A percentile compares a stretch with the other conserved stretches of the same genome.
Evolutionary conservation across 2,888 invertebrate species (phyloP).

Genomic region (Homarus gammarus): DNA sequence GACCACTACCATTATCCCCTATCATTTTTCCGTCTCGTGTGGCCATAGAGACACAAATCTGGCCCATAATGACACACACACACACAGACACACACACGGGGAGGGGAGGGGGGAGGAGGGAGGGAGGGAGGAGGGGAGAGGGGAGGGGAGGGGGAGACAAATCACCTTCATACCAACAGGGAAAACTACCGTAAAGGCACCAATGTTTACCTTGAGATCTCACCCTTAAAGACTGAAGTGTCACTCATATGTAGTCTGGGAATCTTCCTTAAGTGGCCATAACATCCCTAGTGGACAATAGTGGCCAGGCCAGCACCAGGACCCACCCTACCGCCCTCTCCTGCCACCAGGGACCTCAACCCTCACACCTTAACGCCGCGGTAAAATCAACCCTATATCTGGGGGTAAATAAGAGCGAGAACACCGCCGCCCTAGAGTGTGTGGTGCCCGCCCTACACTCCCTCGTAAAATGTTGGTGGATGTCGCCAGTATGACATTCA

Average conservation of each 20-base stretch:
- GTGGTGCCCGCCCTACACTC: background rate
- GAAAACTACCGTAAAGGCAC: background rate
- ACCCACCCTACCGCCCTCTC: background rate
- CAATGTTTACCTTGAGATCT: constrained; percentile 33
- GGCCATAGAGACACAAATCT: constrained; percentile 16
- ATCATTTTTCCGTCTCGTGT: constrained; percentile 26
- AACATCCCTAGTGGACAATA: constrained; percentile 55
- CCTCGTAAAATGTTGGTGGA: constrained; percentile 37
- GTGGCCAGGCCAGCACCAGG: constrained; percentile 29
- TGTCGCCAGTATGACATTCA: constrained; percentile 63
- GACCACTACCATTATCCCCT: constrained; percentile 10
- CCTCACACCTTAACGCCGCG: background rate
- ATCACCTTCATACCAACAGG: background rate
- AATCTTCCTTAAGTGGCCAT: constrained; percentile 62
- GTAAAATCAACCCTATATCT: background rate
- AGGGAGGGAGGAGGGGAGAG: background rate
- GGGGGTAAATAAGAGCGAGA: background rate
- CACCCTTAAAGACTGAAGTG: constrained; percentile 58
- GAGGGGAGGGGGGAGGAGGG: no score
- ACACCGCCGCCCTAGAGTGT: background rate
- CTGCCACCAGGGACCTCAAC: background rate
- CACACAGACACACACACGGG: no score
- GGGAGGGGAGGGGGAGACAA: background rate
- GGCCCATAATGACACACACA: constrained; percentile 6
- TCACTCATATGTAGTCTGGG: constrained; percentile 49